phyloP scores from a whole-genome alignment of 2,888 invertebrate species.

The Meteorus colon region DNA sequence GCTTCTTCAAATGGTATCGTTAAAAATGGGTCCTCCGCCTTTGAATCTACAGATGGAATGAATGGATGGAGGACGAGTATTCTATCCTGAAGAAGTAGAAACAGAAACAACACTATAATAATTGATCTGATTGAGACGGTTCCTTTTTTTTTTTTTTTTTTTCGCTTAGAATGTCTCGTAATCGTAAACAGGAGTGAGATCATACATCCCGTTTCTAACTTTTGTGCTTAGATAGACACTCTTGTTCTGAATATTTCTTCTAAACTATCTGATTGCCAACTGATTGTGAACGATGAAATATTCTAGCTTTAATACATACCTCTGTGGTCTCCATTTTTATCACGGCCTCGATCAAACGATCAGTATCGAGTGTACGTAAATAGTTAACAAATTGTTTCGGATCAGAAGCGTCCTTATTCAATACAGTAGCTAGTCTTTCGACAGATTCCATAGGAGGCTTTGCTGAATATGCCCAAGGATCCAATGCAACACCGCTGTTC shows the following conservation, averaged over 20 bases:
- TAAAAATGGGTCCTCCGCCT: conserved; percentile 30
- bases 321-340: conserved; percentile 52
- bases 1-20: conserved; percentile 29
- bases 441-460: conserved; percentile 47
- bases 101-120: too few species aligned
- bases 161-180: too few species aligned
- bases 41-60: conserved; percentile 27
- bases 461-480: conserved; percentile 43
- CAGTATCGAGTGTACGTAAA: conserved; percentile 56
- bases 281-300: too few species aligned
- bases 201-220: too few species aligned
- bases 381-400: conserved; percentile 57
- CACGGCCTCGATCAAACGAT: conserved; percentile 51
- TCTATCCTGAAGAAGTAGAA: conserved; percentile 14
- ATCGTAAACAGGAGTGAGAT: too few species aligned
- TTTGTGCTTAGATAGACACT: too few species aligned
- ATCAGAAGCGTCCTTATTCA: conserved; percentile 57
- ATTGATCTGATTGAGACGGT: too few species aligned
- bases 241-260: too few species aligned
- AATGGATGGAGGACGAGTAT: conserved; percentile 13
- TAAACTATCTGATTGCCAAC: too few species aligned
- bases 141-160: too few species aligned
- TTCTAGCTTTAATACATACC: background rate
- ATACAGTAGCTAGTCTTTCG: conserved; percentile 50
- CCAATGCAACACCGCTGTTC: conserved; percentile 43